Evolutionary conservation across 2,797 vertebrate species (phyloP).

Genomic region (Sebastes hopkinsi): DNA sequence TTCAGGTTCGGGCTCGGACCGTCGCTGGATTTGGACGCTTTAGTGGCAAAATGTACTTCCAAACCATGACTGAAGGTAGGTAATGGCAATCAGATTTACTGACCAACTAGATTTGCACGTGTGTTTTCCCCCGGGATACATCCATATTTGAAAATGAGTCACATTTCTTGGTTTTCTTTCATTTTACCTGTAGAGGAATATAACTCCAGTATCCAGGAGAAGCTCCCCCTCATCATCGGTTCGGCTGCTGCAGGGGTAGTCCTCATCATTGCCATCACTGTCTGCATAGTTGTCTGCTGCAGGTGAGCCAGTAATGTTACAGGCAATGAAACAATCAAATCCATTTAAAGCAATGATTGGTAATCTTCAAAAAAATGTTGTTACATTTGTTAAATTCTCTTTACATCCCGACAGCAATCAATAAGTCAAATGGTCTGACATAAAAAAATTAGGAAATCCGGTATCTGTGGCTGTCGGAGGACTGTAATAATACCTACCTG

Average conservation of each 20-base stretch:
- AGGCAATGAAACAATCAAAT: background rate
- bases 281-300: constrained; percentile 91
- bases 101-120: background rate
- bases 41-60: constrained; percentile 98
- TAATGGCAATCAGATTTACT: background rate
- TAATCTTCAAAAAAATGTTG: background rate
- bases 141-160: background rate
- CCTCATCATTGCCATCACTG: constrained; percentile 91
- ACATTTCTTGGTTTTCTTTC: background rate
- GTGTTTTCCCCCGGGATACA: background rate
- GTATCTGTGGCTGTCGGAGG: background rate
- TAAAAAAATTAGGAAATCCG: background rate
- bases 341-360: background rate
- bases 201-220: constrained; percentile 93
- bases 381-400: background rate
- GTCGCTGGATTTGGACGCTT: constrained; percentile 96
- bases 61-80: constrained; percentile 97
- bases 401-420: background rate
- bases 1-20: constrained; percentile 95
- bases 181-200: constrained; percentile 86
- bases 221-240: constrained; percentile 94
- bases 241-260: constrained; percentile 91
- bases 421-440: background rate
- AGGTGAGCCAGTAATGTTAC: constrained; percentile 80
- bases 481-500: background rate